phyloP scores from a whole-genome alignment of 2,888 invertebrate species.

The Eurytoma adleriae region DNA sequence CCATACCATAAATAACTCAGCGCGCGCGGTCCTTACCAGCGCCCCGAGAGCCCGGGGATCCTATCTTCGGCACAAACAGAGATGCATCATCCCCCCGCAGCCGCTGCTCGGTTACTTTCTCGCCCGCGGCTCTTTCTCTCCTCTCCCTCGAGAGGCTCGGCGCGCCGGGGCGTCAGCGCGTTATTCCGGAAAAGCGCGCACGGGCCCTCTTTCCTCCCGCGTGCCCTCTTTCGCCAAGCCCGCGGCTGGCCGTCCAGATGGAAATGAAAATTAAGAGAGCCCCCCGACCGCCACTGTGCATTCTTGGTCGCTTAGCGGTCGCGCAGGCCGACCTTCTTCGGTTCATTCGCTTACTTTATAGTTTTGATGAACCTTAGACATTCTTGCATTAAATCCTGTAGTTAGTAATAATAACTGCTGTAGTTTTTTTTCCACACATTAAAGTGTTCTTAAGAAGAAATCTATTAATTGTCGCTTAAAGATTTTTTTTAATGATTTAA shows the following conservation, averaged over 20 bases:
- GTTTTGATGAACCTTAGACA: not conserved
- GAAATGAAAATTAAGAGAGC: conserved; percentile 16
- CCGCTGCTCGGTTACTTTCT: conserved; percentile 26
- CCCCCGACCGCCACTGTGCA: no score
- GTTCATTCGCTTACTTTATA: no score
- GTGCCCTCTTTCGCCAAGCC: not conserved
- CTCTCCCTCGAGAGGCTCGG: conserved; percentile 42
- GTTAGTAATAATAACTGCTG: no score
- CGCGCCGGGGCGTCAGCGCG: conserved; percentile 37
- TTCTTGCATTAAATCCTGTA: not conserved
- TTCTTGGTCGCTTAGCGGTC: no score
- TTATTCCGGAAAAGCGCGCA: conserved; percentile 57
- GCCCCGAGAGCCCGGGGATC: conserved; percentile 20
- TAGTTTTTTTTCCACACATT: no score
- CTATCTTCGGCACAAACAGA: conserved; percentile 47
- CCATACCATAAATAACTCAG: conserved; percentile 33
- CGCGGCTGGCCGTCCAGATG: conserved; percentile 10
- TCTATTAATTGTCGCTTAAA: no score
- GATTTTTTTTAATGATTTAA: no score
- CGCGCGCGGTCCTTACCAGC: not conserved
- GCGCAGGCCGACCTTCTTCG: no score
- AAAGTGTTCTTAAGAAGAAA: no score
- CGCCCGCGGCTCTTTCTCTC: conserved; percentile 36
- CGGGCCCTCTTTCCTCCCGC: conserved; percentile 59
- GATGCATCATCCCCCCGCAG: conserved; percentile 46